Percentiles rank a stretch among this genome's conserved stretches.
These are phyloP conservation scores for Antennarius striatus DNA, from an alignment of 2,113 vertebrate genomes.

Conservation along the genomic window DNA sequence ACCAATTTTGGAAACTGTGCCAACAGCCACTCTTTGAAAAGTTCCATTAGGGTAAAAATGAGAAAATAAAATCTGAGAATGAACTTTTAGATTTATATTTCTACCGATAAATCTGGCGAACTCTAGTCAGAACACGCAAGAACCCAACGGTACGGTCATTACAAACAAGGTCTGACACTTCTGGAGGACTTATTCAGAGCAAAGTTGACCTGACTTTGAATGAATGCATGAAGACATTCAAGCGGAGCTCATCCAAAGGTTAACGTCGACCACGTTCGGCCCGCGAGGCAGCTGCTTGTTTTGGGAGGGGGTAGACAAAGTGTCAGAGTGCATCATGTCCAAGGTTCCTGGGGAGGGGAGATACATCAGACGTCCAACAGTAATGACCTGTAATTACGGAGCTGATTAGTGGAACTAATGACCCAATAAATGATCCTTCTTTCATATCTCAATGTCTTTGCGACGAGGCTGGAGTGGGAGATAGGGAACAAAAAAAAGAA, in stretches of 20 bases:
- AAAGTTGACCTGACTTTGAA: not conserved
- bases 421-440: conserved; percentile 63
- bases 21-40: too few relatives aligned
- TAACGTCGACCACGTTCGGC: conserved; percentile 19
- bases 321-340: conserved; percentile 60
- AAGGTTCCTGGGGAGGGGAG: conserved; percentile 53
- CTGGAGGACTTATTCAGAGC: too few relatives aligned
- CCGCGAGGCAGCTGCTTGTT: conserved; percentile 50
- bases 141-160: too few relatives aligned
- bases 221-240: not conserved
- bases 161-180: too few relatives aligned
- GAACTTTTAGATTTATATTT: too few relatives aligned
- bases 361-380: conserved; percentile 53
- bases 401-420: conserved; percentile 74
- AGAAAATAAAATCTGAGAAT: too few relatives aligned
- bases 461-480: conserved; percentile 23
- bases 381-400: conserved; percentile 72
- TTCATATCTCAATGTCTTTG: conserved; percentile 49
- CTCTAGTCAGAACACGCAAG: too few relatives aligned
- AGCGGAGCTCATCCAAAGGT: conserved; percentile 26
- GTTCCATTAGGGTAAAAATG: too few relatives aligned
- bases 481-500: conserved; percentile 20
- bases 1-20: too few relatives aligned
- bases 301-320: conserved; percentile 49
- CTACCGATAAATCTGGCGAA: too few relatives aligned